Evolutionary conservation across 2,888 invertebrate species (phyloP), one percentile per base, ranked within the genome.

Genomic region (Drosophila antonietae): DNA sequence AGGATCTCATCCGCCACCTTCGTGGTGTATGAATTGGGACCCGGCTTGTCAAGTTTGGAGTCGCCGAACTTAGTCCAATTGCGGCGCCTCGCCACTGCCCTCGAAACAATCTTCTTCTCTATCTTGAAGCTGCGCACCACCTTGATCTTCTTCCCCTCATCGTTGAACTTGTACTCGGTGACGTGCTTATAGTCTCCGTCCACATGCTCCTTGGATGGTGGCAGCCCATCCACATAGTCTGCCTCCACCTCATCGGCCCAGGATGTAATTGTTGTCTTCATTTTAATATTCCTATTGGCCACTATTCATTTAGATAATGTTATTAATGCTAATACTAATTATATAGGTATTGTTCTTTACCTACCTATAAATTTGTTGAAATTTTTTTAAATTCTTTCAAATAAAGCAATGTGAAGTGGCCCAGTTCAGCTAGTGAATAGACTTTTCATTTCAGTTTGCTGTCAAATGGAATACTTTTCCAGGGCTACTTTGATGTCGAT

Each of bases 191-290:
- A 94, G 35, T 97, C 97, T 93, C 98, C 97, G 90, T 97, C 97
- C 14, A 96, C 94, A 14, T 95, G 95, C 93, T 97, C 97, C 10
- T 96, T 95, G 4, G 96, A 95, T 56, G 96, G 95, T 18, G 97
- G 95, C 39, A 96, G 91, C 2, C 95, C 95, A 86, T 96, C 96
- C 75, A 72, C 96, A 79, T 96, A 95, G 90, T 97, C 97, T 35
- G 97, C 95, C 91, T 98, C 98, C 1, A 98, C 98, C 92, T 98
- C 98, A 94, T 98, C 98, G 52, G 98, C 98, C 98, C 98, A 98
- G 78, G 98, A 98, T 55, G 96, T 95, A 91, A 96, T 96, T 44
- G 96, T 95, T 90, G 96, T 95, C 80, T 96, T 96, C 76, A 95
- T 83, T 14, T 14, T 31, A 2, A 14, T 14, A 5, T 10, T 35